Evolutionary conservation across 2,797 vertebrate genomes (phyloP).

Genomic region (Anas bahamensis): DNA sequence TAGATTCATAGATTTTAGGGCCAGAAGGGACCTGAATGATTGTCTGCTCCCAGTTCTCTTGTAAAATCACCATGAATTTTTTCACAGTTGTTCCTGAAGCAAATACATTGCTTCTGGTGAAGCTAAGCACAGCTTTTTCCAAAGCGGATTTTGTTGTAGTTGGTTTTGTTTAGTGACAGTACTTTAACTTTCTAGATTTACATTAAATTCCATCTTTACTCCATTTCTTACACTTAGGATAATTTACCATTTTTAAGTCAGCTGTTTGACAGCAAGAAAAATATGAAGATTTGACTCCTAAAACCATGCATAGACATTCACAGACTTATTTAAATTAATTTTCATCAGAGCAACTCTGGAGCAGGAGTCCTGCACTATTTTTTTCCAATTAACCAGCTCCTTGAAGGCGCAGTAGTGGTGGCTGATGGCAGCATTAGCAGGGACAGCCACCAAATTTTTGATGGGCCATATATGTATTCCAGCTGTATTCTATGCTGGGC

Average conservation of each 20-base stretch:
- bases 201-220: background rate
- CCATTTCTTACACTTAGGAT: background rate
- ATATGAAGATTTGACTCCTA: background rate
- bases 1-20: constrained; percentile 48
- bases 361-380: background rate
- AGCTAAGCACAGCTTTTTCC: background rate
- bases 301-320: background rate
- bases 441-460: background rate
- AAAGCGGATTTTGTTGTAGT: background rate
- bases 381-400: background rate
- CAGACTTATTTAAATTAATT: background rate
- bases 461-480: background rate
- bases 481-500: background rate
- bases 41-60: constrained; percentile 10
- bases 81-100: background rate
- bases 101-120: background rate
- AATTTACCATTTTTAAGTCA: background rate
- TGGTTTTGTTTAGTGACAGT: background rate
- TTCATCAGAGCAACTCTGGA: background rate
- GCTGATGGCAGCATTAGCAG: background rate
- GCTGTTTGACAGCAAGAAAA: background rate
- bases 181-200: background rate
- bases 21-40: constrained; percentile 34
- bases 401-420: background rate
- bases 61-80: background rate